Evolutionary conservation across 2,113 vertebrate genomes (phyloP), one percentile per base, ranked within the genome.

Genomic region (Gallinago jamesoni): DNA sequence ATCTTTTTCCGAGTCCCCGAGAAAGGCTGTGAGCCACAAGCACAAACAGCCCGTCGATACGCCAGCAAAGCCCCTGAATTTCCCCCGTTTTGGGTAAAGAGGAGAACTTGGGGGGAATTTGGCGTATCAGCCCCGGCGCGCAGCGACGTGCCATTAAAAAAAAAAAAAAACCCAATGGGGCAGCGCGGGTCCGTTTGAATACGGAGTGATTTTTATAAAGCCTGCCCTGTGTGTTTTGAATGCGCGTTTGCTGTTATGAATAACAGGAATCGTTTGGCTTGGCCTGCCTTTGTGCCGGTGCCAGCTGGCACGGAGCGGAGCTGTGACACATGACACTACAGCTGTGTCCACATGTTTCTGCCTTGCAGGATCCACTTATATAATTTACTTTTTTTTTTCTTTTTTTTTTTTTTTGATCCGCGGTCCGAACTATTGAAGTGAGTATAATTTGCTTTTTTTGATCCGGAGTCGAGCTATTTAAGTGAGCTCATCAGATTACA

Each of bases 261-360:
- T 99, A 98, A 99, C 98, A 98, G 98, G 98, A 98, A 99, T 99
- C 99, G 99, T 99, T 99, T 98, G 97, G 96, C 98, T 98, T 97
- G 97, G 98, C 98, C 97, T 97, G 96, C 94, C 98, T 98, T 98
- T 98, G 98, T 98, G 97, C 96, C 48, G 69, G 24, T 97, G 98
- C 99, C 99, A 99, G 98, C 98, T 99, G 98, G 99, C 98, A 99
- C 85, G 37, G 97, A 98, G 97, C 89, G 12, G 82, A 94, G 96
- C 98, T 95, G 97, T 98, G 98, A 99, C 99, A 99, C 98, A 98
- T 99, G 98, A 99, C 98, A 98, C 97, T 98, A 98, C 99, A 99
- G 99, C 99, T 99, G 99, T 98, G 98, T 99, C 98, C 99, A 99
- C 98, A 99, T 98, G 98, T 98, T 98, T 98, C 97, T 97, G 97